phyloP scores from a whole-genome alignment of 2,797 vertebrate species.

The Alfaro cultratus region DNA sequence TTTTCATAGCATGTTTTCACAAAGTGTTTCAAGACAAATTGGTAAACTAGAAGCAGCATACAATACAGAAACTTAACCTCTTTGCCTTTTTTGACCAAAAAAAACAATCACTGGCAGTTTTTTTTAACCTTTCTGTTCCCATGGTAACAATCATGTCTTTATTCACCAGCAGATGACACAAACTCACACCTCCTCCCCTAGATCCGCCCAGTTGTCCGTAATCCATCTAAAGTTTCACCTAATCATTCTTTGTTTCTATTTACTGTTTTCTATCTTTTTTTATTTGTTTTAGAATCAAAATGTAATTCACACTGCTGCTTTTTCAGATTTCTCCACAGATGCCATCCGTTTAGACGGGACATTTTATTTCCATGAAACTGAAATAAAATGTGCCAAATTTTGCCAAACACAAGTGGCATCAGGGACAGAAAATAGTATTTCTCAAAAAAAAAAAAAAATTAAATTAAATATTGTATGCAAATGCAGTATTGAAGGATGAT shows the following conservation, averaged over 20 bases:
- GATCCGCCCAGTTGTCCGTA: neutral
- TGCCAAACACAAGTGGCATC: too few species aligned
- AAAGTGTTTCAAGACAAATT: too few species aligned
- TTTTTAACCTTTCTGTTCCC: neutral
- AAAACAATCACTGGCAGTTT: neutral
- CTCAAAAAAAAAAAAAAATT: neutral
- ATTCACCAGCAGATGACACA: neutral
- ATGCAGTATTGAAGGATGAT: too few species aligned
- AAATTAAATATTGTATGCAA: too few species aligned
- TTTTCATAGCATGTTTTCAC: too few species aligned
- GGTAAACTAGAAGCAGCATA: neutral
- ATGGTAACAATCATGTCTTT: neutral
- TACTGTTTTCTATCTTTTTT: neutral
- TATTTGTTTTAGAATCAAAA: neutral
- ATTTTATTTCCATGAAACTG: neutral
- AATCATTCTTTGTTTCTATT: neutral
- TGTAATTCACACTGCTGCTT: neutral
- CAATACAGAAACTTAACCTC: neutral
- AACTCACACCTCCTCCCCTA: neutral
- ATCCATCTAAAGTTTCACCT: neutral
- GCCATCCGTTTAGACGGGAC: neutral
- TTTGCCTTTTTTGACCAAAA: neutral
- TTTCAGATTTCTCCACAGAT: neutral
- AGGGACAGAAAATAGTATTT: neutral
- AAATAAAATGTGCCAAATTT: too few species aligned